Evolutionary conservation across 2,113 vertebrate genomes (phyloP), one percentile per base, ranked within the genome.

Genomic region (Phainopepla nitens): DNA sequence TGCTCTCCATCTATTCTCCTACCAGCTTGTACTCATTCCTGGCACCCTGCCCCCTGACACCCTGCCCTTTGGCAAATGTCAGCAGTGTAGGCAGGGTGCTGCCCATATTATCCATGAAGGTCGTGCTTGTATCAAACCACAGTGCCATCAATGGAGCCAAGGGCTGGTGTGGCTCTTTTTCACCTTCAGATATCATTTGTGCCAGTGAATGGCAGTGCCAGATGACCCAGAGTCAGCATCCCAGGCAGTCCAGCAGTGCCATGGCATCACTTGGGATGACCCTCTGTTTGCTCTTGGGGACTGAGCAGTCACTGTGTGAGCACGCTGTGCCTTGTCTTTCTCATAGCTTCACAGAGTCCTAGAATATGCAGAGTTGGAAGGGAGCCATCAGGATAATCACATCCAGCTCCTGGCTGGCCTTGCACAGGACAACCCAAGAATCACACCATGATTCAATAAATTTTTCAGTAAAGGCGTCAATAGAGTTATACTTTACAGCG

Each of bases 1-100:
- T 66, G 6, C 16, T 29, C 20, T 45, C 29, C 29, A 21, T 41
- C 19, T 11, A 4, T 75, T 29, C 2, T 60, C 11, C 16, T 72
- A 29, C 6, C 15, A 72, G 17, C 14, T 56, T 28, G 5, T 44
- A 36, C 10, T 36, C 11, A 6, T 39, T 39, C n/a, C 15, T 7
- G 8, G 22, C n/a, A 47, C 8, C 4, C 12, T 56, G 44, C 6
- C 19, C 6, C 9, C 27, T 10, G 16, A 29, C 15, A 22, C 8
- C 11, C 20, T 70, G 24, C 3, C 20, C n/a, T 41, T 41, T n/a
- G 39, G 65, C 21, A 0, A 2, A 36, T 1, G 3, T 5, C 2
- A 12, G 9, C 39, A 41, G 24, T 0, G 0, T 10, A 25, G 31
- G 33, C n/a, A 70, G 35, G 35, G 19, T 58, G 23, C 24, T 0